Evolutionary conservation across 1,140 invertebrate species (phyloP), one percentile per base, ranked within the genome.

Genomic region (Macrobrachium rosenbergii): DNA sequence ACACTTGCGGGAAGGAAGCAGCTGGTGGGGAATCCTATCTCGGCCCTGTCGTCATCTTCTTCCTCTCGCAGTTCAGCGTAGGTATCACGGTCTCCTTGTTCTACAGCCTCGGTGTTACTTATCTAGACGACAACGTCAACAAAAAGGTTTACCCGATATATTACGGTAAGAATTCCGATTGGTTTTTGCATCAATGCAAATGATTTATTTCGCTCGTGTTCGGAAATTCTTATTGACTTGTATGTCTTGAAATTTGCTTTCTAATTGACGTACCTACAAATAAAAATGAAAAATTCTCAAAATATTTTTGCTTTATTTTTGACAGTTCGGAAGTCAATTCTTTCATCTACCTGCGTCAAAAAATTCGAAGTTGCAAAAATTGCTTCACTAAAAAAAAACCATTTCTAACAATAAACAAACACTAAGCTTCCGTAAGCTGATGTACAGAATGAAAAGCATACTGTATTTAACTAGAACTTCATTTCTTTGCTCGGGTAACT

Each of bases 91-190:
- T 94, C 12, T 94, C 94, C 0, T 90, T 95, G 0, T 95, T 94
- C 89, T 95, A 94, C 83, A 95, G 94, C 0, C 91, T 95, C 7
- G 95, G 95, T 6, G 93, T 95, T 0, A 94, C 94, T 19, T 95
- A 95, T 89, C 90, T 95, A 73, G 95, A 95, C 90, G 95, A 95
- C 87, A 95, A 95, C 89, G 94, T 94, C 0, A 94, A 95, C 89
- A 95, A 94, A 90, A 95, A 94, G 17, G 95, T 95, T 90, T 95
- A 94, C 5, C 94, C 95, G 16, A 94, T 93, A 6, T 82, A 75
- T 60, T 87, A 82, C 14, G 73, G 85, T 87, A 37, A 73, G 78
- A n/a, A 16, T 6, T 37, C 14, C 16, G 14, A 75, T 7, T 28
- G 14, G 37, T 5, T 75, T n/a, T 28, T 75, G 17, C 0, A 28